Base-by-base conservation (phyloP, 2,888 invertebrate genomes). In the Drosophila quasianomalipes region DNA sequence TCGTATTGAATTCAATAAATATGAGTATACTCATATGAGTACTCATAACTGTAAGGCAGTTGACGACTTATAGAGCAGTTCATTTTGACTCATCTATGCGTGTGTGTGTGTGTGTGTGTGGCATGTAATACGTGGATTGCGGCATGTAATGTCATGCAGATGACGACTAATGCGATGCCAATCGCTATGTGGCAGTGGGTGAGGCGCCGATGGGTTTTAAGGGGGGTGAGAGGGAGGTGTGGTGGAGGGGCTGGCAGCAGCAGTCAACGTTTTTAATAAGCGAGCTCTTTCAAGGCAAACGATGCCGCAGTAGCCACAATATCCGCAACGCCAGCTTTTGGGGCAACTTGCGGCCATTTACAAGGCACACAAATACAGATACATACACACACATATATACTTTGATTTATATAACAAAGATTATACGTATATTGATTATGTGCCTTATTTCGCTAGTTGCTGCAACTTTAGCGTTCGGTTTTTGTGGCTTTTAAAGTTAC, bases 121-220 rank as follows among this genome's bases (percentile, higher is more conserved):
- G 75, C 82, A 69, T 89, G 90, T 91, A 77, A 76, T 80, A 90
- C 81, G 83, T 88, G 83, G 86, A 90, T 86, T 90, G 91, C 74
- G 90, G 91, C 83, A 74, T 91, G 91, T 91, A 91, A 85, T 90
- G 83, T 83, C 83, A 83, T 85, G 76, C 91, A 89, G 91, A 90
- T 91, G 85, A 90, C 90, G 91, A 83, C 91, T 90, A 90, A 85
- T 86, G 80, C 85, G 88, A 74, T 60, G 83, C 72, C 86, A 85
- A 84, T 75, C 75, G 79, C 57, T 54, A 59, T 22, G 30, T 52
- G 55, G 31, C 39, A 57, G 53, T 14, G 19, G 28, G 10, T 53
- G n/a, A 26, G n/a, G 61, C 30, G 26, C 4, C 26, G 10, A 30
- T 39, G 35, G 44, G 31, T 26, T 12, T 28, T 35, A 33, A 28